Base-by-base conservation (phyloP, 2,888 invertebrate species). In the Chloroclystis v-ata region DNA sequence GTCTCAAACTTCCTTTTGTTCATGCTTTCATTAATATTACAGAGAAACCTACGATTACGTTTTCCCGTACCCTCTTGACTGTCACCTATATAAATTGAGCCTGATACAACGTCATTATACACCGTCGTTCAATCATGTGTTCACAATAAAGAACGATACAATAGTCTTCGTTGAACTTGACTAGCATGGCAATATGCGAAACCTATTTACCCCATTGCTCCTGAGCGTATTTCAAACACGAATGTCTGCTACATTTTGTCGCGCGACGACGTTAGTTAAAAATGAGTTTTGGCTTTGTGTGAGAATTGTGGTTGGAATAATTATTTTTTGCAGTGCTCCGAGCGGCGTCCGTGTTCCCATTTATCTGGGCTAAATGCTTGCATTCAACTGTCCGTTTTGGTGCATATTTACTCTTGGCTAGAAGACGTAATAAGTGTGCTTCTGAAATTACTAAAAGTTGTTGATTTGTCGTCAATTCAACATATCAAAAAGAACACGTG, bases 291-390 rank as follows among this genome's bases (percentile, higher is more conserved):
- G 65, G 65, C 71, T 71, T 71, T 71, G 69, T 68, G 65, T 62
- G 65, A 60, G 66, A 60, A 66, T 63, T 70, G 72, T 65, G 68
- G 62, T 62, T 61, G 60, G 67, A 69, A 72, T 73, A 72, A 75
- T 76, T 72, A 69, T 74, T 76, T 75, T 76, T 75, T 72, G 63
- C 63, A 55, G 59, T 57, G 64, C 65, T 58, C 56, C 67, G 60
- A 62, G 63, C 62, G 62, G 47, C 59, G 62, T 63, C 62, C 64
- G 63, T 68, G 67, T 69, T 66, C 65, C 66, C 71, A 72, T 78
- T 77, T 75, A 72, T 74, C 65, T 72, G 54, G 68, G 68, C 62
- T 72, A 75, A 75, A 75, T 71, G 68, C 67, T 71, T 63, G 68
- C 69, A 72, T 72, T 71, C 69, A 70, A 55, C 65, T 68, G 67